Conservation (phyloP, 2,797 vertebrate species). For the Pyrrhura leucotis region DNA sequence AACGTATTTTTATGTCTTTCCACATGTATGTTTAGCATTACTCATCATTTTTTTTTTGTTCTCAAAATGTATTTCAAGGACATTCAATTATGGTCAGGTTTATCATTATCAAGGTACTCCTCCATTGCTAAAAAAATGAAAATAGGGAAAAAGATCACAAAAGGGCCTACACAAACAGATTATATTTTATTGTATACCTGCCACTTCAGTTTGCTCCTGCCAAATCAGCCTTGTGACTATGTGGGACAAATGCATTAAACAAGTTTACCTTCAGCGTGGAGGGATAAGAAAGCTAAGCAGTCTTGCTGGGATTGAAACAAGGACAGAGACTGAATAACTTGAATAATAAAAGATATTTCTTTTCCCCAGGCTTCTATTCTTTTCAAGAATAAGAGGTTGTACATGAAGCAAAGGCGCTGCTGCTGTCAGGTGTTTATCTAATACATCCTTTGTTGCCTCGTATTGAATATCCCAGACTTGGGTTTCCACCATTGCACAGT, state of each 20-base stretch:
- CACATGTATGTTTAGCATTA: background rate
- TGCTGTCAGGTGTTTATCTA: background rate
- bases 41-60: background rate
- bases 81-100: background rate
- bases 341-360: background rate
- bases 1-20: background rate
- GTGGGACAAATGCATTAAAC: background rate
- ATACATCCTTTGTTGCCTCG: fast-evolving
- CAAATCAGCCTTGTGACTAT: background rate
- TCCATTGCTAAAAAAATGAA: background rate
- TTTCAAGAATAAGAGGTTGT: background rate
- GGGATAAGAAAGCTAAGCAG: background rate
- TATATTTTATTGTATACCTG: background rate
- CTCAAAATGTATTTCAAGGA: background rate
- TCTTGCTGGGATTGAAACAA: background rate
- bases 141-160: background rate
- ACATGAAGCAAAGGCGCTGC: background rate
- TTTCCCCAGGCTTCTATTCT: background rate
- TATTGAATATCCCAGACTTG: background rate
- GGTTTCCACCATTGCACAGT: background rate
- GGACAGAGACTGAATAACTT: background rate
- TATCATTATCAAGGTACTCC: background rate
- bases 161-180: background rate
- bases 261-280: background rate
- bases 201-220: background rate